A percentile compares a stretch with the other conserved stretches of the same genome.
Conservation (phyloP, 23 tunicate species). For the Ascidia mentula region DNA sequence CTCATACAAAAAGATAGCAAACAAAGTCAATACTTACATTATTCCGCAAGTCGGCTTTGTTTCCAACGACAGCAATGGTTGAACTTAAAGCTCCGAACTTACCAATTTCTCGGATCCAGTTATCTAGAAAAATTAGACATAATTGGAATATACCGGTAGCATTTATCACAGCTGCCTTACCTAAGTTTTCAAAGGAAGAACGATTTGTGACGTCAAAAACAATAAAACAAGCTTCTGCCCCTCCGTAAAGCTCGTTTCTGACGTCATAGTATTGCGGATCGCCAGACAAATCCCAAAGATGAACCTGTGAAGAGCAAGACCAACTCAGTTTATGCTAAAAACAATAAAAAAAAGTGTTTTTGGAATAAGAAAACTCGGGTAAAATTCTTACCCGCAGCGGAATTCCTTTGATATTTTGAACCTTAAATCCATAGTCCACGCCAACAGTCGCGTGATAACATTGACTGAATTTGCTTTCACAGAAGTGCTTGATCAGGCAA, state of each 20-base stretch:
- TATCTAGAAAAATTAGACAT: conserved; percentile 47
- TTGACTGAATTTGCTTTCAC: conserved; percentile 85
- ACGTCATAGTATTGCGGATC: conserved; percentile 87
- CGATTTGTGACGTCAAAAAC: conserved; percentile 82
- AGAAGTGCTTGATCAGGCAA: conserved; percentile 83
- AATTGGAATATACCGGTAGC: no score
- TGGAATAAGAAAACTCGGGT: no score
- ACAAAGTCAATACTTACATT: no score
- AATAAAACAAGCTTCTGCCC: conserved; percentile 73
- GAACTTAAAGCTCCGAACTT: conserved; percentile 53
- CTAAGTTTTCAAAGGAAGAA: conserved; percentile 54
- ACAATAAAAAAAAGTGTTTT: no score
- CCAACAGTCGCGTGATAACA: conserved; percentile 94
- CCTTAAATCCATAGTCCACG: conserved; percentile 88
- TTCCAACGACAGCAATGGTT: conserved; percentile 71
- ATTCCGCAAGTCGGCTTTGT: conserved; percentile 71
- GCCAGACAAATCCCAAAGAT: conserved; percentile 90
- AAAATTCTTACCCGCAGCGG: conserved; percentile 59
- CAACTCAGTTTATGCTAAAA: no score
- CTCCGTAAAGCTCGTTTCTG: conserved; percentile 64
- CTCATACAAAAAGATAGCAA: no score
- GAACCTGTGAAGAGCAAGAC: conserved; percentile 43
- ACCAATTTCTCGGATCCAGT: conserved; percentile 75
- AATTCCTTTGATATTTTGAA: conserved; percentile 75
- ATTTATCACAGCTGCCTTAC: no score